phyloP scores from a whole-genome alignment of 2,797 vertebrate genomes.

The Australoheros facetus region DNA sequence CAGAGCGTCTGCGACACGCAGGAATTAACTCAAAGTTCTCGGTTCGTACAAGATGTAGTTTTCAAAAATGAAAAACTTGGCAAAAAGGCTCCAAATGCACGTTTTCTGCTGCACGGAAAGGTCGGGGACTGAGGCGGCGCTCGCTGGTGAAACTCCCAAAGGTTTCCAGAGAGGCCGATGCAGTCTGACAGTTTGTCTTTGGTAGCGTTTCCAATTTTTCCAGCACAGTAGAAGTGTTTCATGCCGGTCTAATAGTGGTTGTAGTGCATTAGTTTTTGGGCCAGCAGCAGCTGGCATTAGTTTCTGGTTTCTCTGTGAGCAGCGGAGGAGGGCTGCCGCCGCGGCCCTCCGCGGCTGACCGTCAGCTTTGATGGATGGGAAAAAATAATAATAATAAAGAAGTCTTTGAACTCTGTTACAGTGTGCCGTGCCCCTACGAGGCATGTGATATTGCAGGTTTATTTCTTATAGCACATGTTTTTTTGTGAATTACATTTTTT shows the following conservation, averaged over 20 bases:
- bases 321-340: constrained; percentile 75
- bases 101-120: constrained; percentile 59
- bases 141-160: constrained; percentile 61
- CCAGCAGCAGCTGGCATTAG: constrained; percentile 78
- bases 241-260: constrained; percentile 85
- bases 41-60: constrained; percentile 31
- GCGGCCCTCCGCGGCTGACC: constrained; percentile 74
- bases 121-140: constrained; percentile 69
- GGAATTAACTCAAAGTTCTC: constrained; percentile 45
- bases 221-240: constrained; percentile 84
- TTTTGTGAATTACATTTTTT: constrained; percentile 83
- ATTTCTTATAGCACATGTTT: constrained; percentile 84
- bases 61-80: constrained; percentile 13
- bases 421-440: constrained; percentile 77
- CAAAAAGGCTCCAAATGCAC: constrained; percentile 40
- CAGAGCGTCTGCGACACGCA: constrained; percentile 41
- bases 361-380: constrained; percentile 75
- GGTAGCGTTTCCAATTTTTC: constrained; percentile 85
- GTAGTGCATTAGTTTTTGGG: constrained; percentile 86
- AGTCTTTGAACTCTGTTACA: constrained; percentile 79
- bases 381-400: constrained; percentile 48
- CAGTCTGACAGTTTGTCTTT: constrained; percentile 83
- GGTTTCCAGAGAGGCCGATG: constrained; percentile 73
- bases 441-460: constrained; percentile 83
- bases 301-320: constrained; percentile 83